Percentiles rank a stretch among this genome's conserved stretches.
phyloP scores from a whole-genome alignment of 2,888 invertebrate genomes.

The Sycophila texana region DNA sequence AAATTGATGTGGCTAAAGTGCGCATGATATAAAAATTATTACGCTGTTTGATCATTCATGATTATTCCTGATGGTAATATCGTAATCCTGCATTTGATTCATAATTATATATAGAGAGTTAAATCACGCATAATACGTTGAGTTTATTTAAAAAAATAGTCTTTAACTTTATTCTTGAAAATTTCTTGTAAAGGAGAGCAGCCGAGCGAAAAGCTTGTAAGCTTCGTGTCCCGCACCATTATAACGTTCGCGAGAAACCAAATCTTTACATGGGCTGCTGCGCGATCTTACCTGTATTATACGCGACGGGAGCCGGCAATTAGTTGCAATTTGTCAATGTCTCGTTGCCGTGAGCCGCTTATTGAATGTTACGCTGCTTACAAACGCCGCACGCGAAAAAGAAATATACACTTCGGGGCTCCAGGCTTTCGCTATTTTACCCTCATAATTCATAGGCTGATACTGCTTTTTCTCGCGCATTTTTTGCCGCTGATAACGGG shows the following conservation, averaged over 20 bases:
- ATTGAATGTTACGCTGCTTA: constrained; percentile 57
- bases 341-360: constrained; percentile 55
- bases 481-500: not conserved
- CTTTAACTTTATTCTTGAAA: too few species aligned
- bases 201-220: not conserved
- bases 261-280: not conserved
- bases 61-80: too few species aligned
- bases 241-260: not conserved
- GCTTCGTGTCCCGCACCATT: constrained; percentile 37
- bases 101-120: too few species aligned
- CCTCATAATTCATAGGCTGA: too few species aligned
- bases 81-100: too few species aligned
- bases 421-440: too few species aligned
- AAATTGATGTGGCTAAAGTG: too few species aligned
- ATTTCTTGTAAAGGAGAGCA: not conserved
- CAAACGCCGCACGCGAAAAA: constrained; percentile 37
- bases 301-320: constrained; percentile 44
- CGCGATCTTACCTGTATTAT: not conserved
- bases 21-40: too few species aligned
- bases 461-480: not conserved
- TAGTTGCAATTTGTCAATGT: constrained; percentile 61
- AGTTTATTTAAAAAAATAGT: too few species aligned
- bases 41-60: too few species aligned
- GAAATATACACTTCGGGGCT: not conserved
- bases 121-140: too few species aligned